These are phyloP conservation scores for Drosophila bunnanda DNA, from an alignment of 2,888 invertebrate species.

Conservation along the genomic window DNA sequence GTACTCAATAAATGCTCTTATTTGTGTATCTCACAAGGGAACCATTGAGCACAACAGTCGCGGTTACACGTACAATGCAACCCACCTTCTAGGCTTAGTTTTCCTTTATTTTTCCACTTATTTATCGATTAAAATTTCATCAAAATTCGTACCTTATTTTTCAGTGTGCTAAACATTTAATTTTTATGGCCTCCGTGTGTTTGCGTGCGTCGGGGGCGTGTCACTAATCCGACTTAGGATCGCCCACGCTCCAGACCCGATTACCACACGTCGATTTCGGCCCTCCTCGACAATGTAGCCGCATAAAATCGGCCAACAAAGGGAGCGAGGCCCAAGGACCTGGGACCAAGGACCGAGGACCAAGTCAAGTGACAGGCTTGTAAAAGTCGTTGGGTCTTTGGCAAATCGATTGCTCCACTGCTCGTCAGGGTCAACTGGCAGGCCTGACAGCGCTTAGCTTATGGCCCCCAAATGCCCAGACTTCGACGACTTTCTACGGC, in stretches of 20 bases:
- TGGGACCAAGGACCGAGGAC: constrained; percentile 21
- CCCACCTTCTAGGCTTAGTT: not conserved
- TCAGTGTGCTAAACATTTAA: constrained; percentile 18
- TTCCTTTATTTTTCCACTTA: no score
- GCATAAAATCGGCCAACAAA: constrained; percentile 45
- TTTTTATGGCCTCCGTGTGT: constrained; percentile 35
- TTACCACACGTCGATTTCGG: constrained; percentile 49
- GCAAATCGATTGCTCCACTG: constrained; percentile 74
- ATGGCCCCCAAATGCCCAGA: constrained; percentile 52
- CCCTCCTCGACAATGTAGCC: constrained; percentile 28
- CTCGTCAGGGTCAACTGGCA: constrained; percentile 69
- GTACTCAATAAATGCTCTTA: no score
- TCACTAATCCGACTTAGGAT: constrained; percentile 47
- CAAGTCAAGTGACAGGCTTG: constrained; percentile 71
- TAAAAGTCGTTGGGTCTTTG: constrained; percentile 53
- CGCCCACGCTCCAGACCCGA: constrained; percentile 33
- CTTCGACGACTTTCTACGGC: constrained; percentile 60
- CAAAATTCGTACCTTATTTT: not conserved
- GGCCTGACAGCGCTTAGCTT: constrained; percentile 65
- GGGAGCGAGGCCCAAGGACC: not conserved
- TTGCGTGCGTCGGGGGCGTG: constrained; percentile 31
- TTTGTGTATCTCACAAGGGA: not conserved
- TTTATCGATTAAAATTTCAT: not conserved
- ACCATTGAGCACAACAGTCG: not conserved
- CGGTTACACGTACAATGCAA: no score